Evolutionary conservation across 2,113 vertebrate species (phyloP).

Genomic region (Oreotrochilus melanogaster): DNA sequence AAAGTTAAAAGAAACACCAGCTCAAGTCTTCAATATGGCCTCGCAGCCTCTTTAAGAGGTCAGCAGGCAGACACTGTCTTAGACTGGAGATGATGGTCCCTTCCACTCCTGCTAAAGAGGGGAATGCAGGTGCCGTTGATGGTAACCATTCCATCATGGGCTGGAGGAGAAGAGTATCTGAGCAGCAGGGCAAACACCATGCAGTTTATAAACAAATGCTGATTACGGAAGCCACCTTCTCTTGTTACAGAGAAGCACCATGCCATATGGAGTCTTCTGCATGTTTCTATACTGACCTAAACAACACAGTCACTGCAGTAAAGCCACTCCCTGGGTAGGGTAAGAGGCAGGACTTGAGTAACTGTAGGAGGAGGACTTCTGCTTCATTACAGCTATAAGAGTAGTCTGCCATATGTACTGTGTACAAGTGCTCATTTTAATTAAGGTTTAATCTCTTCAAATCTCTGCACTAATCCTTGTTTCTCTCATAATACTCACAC

Average conservation of each 20-base stretch:
- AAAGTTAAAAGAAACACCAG: background rate
- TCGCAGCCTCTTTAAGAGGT: background rate
- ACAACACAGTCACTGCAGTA: background rate
- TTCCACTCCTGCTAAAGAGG: background rate
- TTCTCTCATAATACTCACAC: background rate
- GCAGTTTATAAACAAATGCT: background rate
- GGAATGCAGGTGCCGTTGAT: background rate
- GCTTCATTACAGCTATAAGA: background rate
- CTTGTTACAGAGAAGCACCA: background rate
- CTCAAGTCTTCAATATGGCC: background rate
- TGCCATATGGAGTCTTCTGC: background rate
- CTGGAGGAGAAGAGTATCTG: background rate
- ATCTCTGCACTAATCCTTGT: slow-evolving; percentile 15
- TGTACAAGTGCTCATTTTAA: slow-evolving; percentile 9
- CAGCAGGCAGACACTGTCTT: background rate
- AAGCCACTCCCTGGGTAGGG: background rate
- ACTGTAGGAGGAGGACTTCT: background rate
- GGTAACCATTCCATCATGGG: background rate
- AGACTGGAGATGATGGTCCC: background rate
- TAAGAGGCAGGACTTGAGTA: background rate
- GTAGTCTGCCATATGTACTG: background rate
- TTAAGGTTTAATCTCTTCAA: slow-evolving; percentile 24
- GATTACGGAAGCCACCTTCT: background rate
- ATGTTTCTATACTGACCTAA: background rate
- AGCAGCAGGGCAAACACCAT: background rate